A percentile compares a stretch with the other conserved stretches of the same genome.
phyloP scores from a whole-genome alignment of 1,140 invertebrate species.

The Calliphora vicina region DNA sequence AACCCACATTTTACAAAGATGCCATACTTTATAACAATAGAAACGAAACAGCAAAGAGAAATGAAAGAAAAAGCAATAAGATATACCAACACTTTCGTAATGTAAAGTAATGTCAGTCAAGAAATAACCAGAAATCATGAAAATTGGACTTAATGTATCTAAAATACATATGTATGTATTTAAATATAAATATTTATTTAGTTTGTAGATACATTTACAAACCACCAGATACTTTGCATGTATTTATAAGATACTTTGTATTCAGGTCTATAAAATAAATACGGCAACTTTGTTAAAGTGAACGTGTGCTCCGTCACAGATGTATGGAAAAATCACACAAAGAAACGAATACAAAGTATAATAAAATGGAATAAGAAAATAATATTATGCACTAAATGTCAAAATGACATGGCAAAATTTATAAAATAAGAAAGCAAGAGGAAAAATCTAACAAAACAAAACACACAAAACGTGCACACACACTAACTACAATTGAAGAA shows the following conservation, averaged over 20 bases:
- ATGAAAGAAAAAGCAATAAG: neutral
- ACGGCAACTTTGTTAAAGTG: neutral
- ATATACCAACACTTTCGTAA: neutral
- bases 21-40: neutral
- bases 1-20: neutral
- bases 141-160: no score
- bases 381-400: neutral
- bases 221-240: neutral
- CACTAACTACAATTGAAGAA: neutral
- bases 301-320: neutral
- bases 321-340: neutral
- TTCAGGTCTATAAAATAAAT: neutral
- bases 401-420: slow-evolving; percentile 31
- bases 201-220: no score
- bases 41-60: neutral
- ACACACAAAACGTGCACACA: neutral
- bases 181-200: no score
- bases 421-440: neutral
- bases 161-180: no score
- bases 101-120: neutral
- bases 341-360: neutral
- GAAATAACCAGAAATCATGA: neutral
- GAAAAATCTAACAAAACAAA: neutral
- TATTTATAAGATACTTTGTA: neutral
- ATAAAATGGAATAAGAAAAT: neutral